Conservation (phyloP, 2,797 vertebrate species). For the Anas flavirostris region DNA sequence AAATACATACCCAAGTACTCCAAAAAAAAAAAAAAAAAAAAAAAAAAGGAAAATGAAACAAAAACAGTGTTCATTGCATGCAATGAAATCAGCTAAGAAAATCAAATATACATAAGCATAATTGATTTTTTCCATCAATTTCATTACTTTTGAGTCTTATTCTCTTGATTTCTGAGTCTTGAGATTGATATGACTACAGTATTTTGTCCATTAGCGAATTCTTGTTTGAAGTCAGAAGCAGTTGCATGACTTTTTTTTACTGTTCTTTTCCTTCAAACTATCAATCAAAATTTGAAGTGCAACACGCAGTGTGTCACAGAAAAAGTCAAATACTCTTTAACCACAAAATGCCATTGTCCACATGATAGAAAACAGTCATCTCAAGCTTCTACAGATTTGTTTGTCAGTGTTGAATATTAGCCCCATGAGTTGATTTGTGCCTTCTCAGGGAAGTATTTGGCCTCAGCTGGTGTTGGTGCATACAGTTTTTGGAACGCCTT, state of each 20-base stretch:
- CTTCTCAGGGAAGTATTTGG: slow-evolving; percentile 38
- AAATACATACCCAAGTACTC: not conserved
- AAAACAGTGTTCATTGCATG: not conserved
- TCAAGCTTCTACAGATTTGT: not conserved
- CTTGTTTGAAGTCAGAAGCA: not conserved
- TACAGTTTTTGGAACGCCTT: slow-evolving; percentile 23
- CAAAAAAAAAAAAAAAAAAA: not conserved
- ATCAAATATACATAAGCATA: not conserved
- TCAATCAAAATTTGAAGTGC: not conserved
- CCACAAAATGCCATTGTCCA: slow-evolving; percentile 30
- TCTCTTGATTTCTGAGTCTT: not conserved
- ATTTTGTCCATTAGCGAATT: not conserved
- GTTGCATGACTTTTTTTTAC: not conserved
- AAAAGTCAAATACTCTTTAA: slow-evolving; percentile 56
- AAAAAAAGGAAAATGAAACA: not conserved
- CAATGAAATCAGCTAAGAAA: not conserved
- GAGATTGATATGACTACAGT: not conserved
- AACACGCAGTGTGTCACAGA: slow-evolving; percentile 4
- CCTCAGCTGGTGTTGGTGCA: slow-evolving; percentile 14
- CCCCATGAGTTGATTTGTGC: not conserved
- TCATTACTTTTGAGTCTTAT: not conserved
- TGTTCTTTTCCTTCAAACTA: not conserved
- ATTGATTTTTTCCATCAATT: not conserved
- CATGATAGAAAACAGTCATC: slow-evolving; percentile 42
- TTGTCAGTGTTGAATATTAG: slow-evolving; percentile 30